phyloP scores from a whole-genome alignment of 2,888 invertebrate genomes.

The Caenorhabditis panamensis region DNA sequence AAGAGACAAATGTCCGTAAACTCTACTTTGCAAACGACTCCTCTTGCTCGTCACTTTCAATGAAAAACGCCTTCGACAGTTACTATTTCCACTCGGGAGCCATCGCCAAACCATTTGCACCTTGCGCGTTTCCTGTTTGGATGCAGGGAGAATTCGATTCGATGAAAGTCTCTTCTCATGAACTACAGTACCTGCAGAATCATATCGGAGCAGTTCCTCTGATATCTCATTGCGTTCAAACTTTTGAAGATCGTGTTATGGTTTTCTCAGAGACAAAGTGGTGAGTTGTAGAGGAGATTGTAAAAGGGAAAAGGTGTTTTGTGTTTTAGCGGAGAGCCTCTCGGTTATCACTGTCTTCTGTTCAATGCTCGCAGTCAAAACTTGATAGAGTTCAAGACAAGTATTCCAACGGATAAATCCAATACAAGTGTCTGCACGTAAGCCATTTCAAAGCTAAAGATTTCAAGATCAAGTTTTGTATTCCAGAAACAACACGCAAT shows the following conservation, averaged over 20 bases:
- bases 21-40: conserved; percentile 67
- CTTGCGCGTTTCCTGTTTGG: conserved; percentile 74
- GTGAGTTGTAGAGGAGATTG: conserved; percentile 31
- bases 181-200: conserved; percentile 64
- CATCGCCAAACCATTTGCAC: conserved; percentile 62
- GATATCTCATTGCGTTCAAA: conserved; percentile 70
- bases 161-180: conserved; percentile 64
- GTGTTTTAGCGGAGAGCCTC: conserved; percentile 72
- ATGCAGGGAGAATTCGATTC: conserved; percentile 72
- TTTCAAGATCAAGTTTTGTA: not conserved
- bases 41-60: conserved; percentile 59
- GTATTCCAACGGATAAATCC: conserved; percentile 60
- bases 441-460: no score
- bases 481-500: conserved; percentile 58
- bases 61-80: conserved; percentile 63
- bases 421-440: conserved; percentile 64
- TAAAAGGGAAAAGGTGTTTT: not conserved
- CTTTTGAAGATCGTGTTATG: conserved; percentile 69
- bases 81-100: conserved; percentile 61
- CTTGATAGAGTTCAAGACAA: conserved; percentile 75
- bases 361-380: conserved; percentile 74
- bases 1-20: conserved; percentile 49
- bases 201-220: conserved; percentile 67
- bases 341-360: conserved; percentile 76
- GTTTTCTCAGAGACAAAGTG: conserved; percentile 75